Evolutionary conservation across 2,888 invertebrate genomes (phyloP).

Genomic region (Ophion costatus): DNA sequence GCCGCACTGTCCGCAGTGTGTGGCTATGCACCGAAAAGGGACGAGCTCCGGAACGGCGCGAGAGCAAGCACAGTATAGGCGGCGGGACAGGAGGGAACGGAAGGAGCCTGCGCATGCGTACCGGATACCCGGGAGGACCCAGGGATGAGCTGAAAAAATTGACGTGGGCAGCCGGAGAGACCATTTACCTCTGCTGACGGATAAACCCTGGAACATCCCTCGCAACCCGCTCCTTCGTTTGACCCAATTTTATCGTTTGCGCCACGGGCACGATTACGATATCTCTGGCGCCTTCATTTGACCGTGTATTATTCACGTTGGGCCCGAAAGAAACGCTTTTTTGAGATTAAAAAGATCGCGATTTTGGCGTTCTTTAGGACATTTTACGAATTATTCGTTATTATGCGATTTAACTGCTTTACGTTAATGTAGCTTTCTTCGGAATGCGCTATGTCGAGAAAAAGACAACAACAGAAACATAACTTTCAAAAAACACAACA

Average conservation of each 20-base stretch:
- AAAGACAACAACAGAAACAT: too few relatives aligned
- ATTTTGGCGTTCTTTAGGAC: too few relatives aligned
- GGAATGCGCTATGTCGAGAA: too few relatives aligned
- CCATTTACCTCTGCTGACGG: conserved; percentile 49
- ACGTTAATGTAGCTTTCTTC: too few relatives aligned
- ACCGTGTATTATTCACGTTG: too few relatives aligned
- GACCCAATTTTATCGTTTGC: conserved; percentile 38
- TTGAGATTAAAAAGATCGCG: too few relatives aligned
- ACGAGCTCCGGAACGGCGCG: not conserved
- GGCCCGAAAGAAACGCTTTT: too few relatives aligned
- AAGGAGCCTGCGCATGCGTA: conserved; percentile 48
- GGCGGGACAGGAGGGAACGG: not conserved
- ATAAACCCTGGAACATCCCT: conserved; percentile 32
- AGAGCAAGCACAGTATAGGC: not conserved
- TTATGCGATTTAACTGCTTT: too few relatives aligned
- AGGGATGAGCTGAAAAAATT: conserved; percentile 60
- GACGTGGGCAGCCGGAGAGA: conserved; percentile 50
- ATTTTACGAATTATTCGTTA: too few relatives aligned
- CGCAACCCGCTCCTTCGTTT: conserved; percentile 31
- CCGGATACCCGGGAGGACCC: conserved; percentile 39
- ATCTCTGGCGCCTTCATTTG: too few relatives aligned
- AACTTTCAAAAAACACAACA: too few relatives aligned
- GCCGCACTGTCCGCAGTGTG: not conserved
- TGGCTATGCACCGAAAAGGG: conserved; percentile 1
- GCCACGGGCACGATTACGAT: too few relatives aligned